Evolutionary conservation across 2,797 vertebrate genomes (phyloP).

Genomic region (Pangasius larnaudii): DNA sequence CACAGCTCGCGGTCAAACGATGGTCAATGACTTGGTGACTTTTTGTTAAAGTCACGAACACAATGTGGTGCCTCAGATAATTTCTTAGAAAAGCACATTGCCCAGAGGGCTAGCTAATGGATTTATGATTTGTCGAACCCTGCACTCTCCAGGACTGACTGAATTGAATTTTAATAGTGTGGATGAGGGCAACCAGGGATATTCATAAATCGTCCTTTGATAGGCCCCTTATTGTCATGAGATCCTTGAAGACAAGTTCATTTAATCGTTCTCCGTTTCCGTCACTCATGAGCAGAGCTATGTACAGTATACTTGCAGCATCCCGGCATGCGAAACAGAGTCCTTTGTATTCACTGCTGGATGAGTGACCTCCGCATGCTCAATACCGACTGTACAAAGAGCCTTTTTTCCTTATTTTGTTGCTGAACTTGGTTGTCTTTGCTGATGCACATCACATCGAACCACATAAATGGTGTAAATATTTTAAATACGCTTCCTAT

Average conservation of each 20-base stretch:
- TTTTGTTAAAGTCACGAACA: neutral
- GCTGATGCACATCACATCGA: neutral
- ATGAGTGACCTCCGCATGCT: conserved; percentile 5
- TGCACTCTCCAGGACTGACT: neutral
- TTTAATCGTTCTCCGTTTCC: neutral
- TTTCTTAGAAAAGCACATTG: neutral
- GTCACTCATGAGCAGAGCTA: neutral
- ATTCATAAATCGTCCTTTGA: neutral
- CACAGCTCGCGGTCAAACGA: neutral
- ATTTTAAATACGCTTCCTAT: neutral
- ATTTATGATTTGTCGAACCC: neutral
- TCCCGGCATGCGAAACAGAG: neutral
- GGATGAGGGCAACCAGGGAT: neutral
- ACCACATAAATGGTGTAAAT: neutral
- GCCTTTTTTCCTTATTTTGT: neutral
- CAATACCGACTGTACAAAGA: neutral
- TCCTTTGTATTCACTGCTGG: neutral
- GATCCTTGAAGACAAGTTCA: neutral
- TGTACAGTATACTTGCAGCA: neutral
- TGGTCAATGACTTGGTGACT: neutral
- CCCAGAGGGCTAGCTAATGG: neutral
- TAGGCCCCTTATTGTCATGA: neutral
- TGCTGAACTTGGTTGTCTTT: neutral
- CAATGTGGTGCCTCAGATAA: neutral
- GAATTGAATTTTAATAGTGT: neutral